Evolutionary conservation across 2,113 vertebrate species (phyloP).

Genomic region (Chloebia gouldiae): DNA sequence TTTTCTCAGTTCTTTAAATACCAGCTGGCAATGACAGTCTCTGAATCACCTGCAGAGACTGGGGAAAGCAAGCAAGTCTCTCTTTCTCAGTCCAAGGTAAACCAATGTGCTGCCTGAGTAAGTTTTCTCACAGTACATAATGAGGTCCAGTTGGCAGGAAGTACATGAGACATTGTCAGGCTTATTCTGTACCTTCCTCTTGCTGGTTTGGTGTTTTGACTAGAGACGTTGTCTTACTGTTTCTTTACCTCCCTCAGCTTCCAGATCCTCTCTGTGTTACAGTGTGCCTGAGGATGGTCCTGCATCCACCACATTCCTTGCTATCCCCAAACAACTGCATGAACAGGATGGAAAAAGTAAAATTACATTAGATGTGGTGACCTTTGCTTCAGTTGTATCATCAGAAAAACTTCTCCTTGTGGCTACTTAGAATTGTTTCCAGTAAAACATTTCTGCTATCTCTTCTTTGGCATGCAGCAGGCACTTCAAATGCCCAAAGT

Average conservation of each 20-base stretch:
- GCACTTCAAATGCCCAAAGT: background rate
- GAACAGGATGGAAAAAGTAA: background rate
- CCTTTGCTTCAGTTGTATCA: background rate
- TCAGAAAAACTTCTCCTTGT: background rate
- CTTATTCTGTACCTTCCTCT: background rate
- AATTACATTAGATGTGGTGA: background rate
- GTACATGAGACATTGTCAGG: background rate
- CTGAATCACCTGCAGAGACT: background rate
- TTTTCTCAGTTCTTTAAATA: background rate
- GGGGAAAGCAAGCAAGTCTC: background rate
- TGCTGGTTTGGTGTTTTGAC: background rate
- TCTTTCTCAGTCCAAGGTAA: constrained; percentile 5
- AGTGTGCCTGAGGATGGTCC: background rate
- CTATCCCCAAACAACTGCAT: accelerated
- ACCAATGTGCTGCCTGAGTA: background rate
- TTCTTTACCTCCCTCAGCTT: background rate
- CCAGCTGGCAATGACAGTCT: background rate
- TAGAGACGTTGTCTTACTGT: background rate
- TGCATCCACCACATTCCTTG: background rate
- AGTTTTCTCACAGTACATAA: background rate
- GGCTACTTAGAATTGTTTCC: background rate
- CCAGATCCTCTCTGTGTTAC: background rate
- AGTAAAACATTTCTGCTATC: background rate
- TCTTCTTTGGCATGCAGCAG: background rate
- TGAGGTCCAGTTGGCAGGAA: background rate